A percentile compares a stretch with the other conserved stretches of the same genome.
phyloP scores from a whole-genome alignment of 2,797 vertebrate genomes.

The Crenichthys baileyi region DNA sequence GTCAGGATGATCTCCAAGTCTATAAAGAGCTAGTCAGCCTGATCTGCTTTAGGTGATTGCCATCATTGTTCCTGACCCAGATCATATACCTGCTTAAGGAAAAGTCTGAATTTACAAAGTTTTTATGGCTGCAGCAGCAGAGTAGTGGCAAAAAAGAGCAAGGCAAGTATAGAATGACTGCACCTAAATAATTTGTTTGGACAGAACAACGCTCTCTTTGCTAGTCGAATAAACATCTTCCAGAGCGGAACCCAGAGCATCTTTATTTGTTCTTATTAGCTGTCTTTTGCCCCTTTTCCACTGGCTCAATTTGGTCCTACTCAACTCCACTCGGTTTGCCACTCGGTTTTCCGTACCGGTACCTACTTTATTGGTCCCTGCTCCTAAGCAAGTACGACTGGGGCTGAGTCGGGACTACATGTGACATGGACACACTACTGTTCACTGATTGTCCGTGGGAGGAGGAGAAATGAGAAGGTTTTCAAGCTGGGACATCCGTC shows the following conservation, averaged over 20 bases:
- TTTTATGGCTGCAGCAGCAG: neutral
- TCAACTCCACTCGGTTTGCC: no score
- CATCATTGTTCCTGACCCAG: constrained; percentile 4
- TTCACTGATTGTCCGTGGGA: no score
- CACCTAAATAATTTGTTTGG: neutral
- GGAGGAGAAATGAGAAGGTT: no score
- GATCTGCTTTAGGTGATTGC: neutral
- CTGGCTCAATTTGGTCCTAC: no score
- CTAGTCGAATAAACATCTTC: neutral
- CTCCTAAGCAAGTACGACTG: no score
- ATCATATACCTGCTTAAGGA: constrained; percentile 11
- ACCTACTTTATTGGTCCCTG: no score
- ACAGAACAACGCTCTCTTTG: neutral
- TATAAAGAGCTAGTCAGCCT: neutral
- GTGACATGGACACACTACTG: no score
- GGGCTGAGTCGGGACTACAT: no score
- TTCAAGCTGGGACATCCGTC: no score
- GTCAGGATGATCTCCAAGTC: neutral
- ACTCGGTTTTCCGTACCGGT: no score
- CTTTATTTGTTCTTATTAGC: neutral
- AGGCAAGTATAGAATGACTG: neutral
- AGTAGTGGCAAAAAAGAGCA: neutral
- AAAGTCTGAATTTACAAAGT: constrained; percentile 5
- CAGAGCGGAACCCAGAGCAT: neutral
- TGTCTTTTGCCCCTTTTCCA: no score